Evolutionary conservation across 2,113 vertebrate species (phyloP).

Genomic region (Rhegmatorhina hoffmannsi): DNA sequence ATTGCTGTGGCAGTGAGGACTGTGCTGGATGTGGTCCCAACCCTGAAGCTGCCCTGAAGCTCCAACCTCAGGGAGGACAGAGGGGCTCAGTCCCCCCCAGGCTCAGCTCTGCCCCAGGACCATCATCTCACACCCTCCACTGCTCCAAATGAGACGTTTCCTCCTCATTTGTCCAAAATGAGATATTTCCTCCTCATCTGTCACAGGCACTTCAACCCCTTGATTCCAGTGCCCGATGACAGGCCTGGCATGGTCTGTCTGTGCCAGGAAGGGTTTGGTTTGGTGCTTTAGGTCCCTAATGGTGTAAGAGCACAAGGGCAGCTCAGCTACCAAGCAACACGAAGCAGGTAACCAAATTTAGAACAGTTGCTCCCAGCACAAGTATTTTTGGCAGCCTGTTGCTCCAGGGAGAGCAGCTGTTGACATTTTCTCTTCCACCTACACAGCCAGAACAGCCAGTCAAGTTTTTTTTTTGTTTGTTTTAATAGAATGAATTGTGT

Average conservation of each 20-base stretch:
- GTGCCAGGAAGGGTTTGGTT: not conserved
- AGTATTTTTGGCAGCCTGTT: conserved; percentile 60
- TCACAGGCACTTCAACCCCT: not conserved
- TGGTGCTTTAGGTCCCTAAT: not conserved
- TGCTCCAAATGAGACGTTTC: not conserved
- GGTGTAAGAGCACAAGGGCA: not conserved
- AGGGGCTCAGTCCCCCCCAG: not conserved
- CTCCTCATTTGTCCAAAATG: not conserved
- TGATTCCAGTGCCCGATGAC: not conserved
- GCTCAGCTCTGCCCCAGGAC: not conserved
- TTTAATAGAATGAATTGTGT: conserved; percentile 21
- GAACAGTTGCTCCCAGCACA: conserved; percentile 58
- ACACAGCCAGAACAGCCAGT: conserved; percentile 53
- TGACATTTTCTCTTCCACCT: conserved; percentile 71
- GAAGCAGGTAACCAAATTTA: conserved; percentile 62
- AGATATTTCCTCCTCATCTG: not conserved
- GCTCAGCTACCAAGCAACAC: conserved; percentile 26
- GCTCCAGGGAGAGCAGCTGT: conserved; percentile 52
- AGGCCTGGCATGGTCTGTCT: not conserved
- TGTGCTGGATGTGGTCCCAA: not conserved
- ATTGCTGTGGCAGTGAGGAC: no score
- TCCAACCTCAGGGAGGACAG: not conserved
- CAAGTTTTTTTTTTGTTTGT: not conserved
- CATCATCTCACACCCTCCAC: not conserved
- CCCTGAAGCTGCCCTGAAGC: not conserved